These are phyloP conservation scores for Temnothorax nylanderi DNA, from an alignment of 1,140 invertebrate species.

Conservation along the genomic window DNA sequence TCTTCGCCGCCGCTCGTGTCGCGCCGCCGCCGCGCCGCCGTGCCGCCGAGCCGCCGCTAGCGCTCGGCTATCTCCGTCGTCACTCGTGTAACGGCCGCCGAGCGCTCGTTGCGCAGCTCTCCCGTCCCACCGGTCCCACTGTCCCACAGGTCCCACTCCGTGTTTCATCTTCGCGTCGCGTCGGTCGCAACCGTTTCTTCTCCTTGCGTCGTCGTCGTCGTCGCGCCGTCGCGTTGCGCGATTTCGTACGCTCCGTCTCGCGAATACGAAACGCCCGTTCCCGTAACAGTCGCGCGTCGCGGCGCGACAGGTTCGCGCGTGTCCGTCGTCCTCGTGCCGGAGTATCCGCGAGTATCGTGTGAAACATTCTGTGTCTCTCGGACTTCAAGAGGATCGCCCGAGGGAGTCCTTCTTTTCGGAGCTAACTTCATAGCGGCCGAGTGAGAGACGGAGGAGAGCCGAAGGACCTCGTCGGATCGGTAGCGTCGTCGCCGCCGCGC, in stretches of 20 bases:
- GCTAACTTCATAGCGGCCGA: background rate
- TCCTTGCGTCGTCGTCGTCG: constrained; percentile 5
- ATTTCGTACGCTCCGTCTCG: constrained; percentile 9
- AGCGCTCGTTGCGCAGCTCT: constrained; percentile 22
- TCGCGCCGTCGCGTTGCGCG: constrained; percentile 36
- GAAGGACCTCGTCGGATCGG: background rate
- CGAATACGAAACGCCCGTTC: constrained; percentile 10
- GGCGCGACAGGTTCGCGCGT: constrained; percentile 26
- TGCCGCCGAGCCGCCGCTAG: background rate
- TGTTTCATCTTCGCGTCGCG: constrained; percentile 11
- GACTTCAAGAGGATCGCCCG: background rate
- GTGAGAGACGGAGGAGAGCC: background rate
- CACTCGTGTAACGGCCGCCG: constrained; percentile 60
- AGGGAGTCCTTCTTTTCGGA: background rate
- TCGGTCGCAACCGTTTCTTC: constrained; percentile 4
- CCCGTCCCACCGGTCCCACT: background rate
- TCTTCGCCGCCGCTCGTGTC: background rate
- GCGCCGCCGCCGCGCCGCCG: background rate
- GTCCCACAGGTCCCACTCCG: background rate
- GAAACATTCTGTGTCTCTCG: constrained; percentile 52
- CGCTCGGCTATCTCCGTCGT: constrained; percentile 48
- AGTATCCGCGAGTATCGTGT: background rate
- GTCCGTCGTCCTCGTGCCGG: background rate
- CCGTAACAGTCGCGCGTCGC: constrained; percentile 45
- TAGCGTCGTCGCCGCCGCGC: background rate